Conservation (phyloP, 2,797 vertebrate genomes). For the Halcyon chelicuti region DNA sequence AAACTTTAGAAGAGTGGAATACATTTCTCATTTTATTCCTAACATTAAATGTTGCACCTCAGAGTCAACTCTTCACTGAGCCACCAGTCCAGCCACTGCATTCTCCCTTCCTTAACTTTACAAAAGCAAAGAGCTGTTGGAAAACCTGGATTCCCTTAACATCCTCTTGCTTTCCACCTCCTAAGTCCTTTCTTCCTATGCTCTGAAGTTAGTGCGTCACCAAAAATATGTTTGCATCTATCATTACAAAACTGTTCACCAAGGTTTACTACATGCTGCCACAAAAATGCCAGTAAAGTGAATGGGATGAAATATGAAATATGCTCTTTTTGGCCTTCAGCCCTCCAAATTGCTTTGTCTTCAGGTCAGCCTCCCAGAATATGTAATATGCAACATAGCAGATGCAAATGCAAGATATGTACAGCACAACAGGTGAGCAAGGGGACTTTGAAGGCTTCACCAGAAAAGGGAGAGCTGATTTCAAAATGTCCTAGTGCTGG, state of each 20-base stretch:
- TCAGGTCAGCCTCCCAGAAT: background rate
- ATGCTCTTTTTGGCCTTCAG: background rate
- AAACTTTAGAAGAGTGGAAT: background rate
- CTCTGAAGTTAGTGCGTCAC: background rate
- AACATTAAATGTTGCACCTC: background rate
- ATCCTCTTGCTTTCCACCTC: background rate
- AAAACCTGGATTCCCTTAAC: background rate
- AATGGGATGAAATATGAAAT: background rate
- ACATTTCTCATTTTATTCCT: background rate
- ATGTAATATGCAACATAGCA: background rate
- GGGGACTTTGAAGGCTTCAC: background rate
- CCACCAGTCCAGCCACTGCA: background rate
- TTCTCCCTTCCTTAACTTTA: background rate
- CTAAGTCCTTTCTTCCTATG: background rate
- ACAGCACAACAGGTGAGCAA: background rate
- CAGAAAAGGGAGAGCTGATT: background rate
- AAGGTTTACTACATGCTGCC: background rate
- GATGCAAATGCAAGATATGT: background rate
- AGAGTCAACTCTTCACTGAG: background rate
- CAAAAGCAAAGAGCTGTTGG: background rate
- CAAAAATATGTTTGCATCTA: background rate
- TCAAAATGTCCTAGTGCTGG: background rate
- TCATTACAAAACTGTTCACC: background rate
- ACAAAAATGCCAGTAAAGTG: background rate
- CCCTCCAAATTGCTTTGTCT: background rate